phyloP scores from a whole-genome alignment of 2,888 invertebrate genomes.

The Fissipunctia ypsillon region DNA sequence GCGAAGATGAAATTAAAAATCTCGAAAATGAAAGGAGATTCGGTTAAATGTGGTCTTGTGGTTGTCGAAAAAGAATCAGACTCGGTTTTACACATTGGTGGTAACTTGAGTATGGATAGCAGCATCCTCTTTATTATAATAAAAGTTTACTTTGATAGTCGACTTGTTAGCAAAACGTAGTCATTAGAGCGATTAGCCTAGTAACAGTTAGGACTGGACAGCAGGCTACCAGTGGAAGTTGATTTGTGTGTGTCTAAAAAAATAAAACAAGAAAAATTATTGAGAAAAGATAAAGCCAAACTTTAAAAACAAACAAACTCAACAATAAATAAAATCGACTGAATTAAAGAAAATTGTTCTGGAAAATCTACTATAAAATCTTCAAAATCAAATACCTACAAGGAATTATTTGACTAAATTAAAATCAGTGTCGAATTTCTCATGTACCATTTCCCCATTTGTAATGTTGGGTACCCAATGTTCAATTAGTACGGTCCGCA shows the following conservation, averaged over 20 bases:
- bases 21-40: not conserved
- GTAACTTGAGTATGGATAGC: not conserved
- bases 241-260: not conserved
- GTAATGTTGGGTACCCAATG: constrained; percentile 45
- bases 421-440: constrained; percentile 41
- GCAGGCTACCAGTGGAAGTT: too few relatives aligned
- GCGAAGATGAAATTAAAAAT: not conserved
- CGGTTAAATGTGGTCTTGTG: too few relatives aligned
- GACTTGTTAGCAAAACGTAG: not conserved
- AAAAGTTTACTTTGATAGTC: not conserved
- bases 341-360: not conserved
- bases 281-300: not conserved
- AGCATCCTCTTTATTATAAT: not conserved
- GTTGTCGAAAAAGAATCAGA: not conserved
- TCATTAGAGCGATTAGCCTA: not conserved
- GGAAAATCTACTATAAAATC: not conserved
- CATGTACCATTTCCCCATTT: constrained; percentile 30
- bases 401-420: constrained; percentile 15
- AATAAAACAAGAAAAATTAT: not conserved
- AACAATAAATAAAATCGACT: not conserved
- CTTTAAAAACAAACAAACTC: not conserved
- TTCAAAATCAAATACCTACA: not conserved
- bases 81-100: not conserved
- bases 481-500: constrained; percentile 55
- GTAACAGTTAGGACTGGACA: too few relatives aligned